Percentiles rank a stretch among this genome's conserved stretches.
These are phyloP conservation scores for Hassar affinis DNA, from an alignment of 2,113 vertebrate species.

Conservation along the genomic window DNA sequence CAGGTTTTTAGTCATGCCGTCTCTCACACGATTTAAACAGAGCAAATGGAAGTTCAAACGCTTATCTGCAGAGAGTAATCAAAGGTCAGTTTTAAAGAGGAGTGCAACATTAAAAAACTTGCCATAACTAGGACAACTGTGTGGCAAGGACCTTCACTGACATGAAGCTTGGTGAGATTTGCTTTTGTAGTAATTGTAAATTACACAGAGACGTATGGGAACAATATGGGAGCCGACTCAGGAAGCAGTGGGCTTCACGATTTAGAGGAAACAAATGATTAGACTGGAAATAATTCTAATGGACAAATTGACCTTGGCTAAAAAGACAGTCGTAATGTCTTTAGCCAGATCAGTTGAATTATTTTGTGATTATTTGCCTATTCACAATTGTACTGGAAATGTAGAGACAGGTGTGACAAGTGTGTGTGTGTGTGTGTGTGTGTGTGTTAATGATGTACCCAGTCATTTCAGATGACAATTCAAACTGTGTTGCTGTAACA, in stretches of 20 bases:
- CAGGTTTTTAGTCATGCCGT: conserved; percentile 16
- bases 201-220: background rate
- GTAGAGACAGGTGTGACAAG: background rate
- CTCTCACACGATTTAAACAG: conserved; percentile 41
- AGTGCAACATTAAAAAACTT: conserved; percentile 3
- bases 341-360: background rate
- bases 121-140: background rate
- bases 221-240: background rate
- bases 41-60: conserved; percentile 24
- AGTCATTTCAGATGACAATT: background rate
- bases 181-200: conserved; percentile 1
- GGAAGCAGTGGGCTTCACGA: background rate
- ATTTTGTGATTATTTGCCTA: conserved; percentile 5
- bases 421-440: background rate
- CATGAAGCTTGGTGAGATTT: conserved; percentile 36
- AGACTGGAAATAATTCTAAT: background rate
- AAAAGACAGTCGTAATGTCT: background rate
- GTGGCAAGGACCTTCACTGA: background rate
- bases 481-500: background rate
- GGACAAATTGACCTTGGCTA: background rate
- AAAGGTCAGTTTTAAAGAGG: conserved; percentile 34
- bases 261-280: background rate
- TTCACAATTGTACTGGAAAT: background rate
- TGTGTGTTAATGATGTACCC: background rate
- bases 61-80: conserved; percentile 32